Evolutionary conservation across 1,140 invertebrate species (phyloP).

Genomic region (Mesaphorura yosii): DNA sequence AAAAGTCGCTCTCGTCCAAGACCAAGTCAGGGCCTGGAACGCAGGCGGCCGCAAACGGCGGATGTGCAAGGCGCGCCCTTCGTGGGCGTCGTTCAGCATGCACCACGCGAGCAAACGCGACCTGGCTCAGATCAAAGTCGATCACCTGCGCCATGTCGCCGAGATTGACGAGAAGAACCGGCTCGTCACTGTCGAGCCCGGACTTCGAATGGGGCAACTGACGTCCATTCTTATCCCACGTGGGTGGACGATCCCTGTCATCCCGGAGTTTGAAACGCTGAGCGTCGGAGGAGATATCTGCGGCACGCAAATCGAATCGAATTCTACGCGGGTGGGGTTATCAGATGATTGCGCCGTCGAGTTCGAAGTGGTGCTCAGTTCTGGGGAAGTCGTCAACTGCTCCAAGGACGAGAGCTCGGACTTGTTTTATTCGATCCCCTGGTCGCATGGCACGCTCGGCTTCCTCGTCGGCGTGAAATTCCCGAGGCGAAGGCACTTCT

Average conservation of each 20-base stretch:
- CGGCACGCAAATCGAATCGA: not conserved
- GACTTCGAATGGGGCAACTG: not conserved
- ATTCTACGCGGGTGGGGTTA: not conserved
- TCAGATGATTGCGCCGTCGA: not conserved
- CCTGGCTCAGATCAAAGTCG: not conserved
- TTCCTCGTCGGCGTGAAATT: not conserved
- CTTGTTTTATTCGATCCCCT: constrained; percentile 5
- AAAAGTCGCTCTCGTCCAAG: too few relatives aligned
- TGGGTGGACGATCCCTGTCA: not conserved
- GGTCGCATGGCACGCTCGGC: constrained; percentile 2
- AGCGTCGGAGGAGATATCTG: not conserved
- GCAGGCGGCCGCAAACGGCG: not conserved
- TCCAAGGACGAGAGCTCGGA: not conserved
- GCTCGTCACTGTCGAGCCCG: not conserved
- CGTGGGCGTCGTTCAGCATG: not conserved
- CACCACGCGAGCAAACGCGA: not conserved
- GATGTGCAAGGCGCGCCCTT: not conserved
- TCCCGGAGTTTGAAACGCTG: not conserved
- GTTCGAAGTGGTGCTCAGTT: not conserved
- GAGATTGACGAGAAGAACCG: not conserved
- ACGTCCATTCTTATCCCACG: not conserved
- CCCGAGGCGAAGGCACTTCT: not conserved
- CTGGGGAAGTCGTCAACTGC: not conserved
- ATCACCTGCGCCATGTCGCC: not conserved
- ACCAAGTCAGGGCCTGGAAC: not conserved